Evolutionary conservation across 2,797 vertebrate genomes (phyloP).

Genomic region (Sparidentex hasta): DNA sequence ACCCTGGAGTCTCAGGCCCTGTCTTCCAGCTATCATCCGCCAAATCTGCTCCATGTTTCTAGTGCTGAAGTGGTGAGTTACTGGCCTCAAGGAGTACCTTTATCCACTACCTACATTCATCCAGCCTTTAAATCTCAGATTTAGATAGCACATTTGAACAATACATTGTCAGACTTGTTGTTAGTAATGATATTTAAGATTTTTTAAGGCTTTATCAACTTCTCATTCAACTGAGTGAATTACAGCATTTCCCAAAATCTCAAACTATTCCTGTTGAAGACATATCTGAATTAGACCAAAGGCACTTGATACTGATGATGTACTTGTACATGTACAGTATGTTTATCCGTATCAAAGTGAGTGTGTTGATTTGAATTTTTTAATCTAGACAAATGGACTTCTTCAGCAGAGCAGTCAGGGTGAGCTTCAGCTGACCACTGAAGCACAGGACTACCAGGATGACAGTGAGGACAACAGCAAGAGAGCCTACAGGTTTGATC

Average conservation of each 20-base stretch:
- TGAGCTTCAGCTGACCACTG: slow-evolving; percentile 90
- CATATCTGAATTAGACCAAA: not conserved
- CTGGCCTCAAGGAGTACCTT: no score
- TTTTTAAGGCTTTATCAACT: not conserved
- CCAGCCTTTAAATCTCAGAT: not conserved
- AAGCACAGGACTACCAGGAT: slow-evolving; percentile 90
- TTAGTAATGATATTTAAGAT: not conserved
- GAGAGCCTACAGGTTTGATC: slow-evolving; percentile 91
- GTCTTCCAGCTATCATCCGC: slow-evolving; percentile 93
- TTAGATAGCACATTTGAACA: not conserved
- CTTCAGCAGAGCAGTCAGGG: slow-evolving; percentile 90
- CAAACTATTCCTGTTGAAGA: not conserved
- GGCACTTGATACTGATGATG: not conserved
- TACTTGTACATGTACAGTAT: not conserved
- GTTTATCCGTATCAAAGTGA: not conserved
- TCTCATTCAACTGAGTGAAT: not conserved
- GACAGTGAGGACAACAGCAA: slow-evolving; percentile 92
- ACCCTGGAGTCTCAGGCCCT: slow-evolving; percentile 97
- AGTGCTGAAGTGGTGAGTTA: slow-evolving; percentile 86
- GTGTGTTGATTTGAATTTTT: slow-evolving; percentile 20
- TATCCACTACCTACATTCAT: not conserved
- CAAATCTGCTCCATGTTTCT: slow-evolving; percentile 90
- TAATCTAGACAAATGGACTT: slow-evolving; percentile 88
- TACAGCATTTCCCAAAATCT: not conserved
- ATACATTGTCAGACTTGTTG: not conserved